These are phyloP conservation scores for Quadroppia sp. DNA, from an alignment of 2,888 invertebrate genomes.

Conservation along the genomic window DNA sequence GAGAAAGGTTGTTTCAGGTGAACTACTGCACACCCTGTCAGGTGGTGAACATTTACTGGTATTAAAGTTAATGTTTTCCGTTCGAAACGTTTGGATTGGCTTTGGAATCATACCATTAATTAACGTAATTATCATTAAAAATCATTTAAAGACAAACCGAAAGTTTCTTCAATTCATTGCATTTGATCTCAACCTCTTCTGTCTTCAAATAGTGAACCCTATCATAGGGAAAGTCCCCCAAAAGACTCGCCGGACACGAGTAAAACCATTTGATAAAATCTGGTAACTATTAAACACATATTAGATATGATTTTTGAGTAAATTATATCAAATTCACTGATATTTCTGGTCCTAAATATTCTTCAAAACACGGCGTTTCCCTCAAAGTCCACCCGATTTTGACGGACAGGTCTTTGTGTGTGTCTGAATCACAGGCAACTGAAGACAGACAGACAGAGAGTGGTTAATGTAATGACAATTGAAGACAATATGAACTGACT, in stretches of 20 bases:
- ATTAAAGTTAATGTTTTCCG: not conserved
- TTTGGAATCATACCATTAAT: not conserved
- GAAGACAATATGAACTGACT: conserved; percentile 40
- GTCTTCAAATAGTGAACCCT: conserved; percentile 42
- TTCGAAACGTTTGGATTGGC: not conserved
- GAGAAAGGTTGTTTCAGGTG: not conserved
- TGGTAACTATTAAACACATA: conserved; percentile 40
- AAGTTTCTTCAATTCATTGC: conserved; percentile 40
- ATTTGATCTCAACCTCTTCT: conserved; percentile 37
- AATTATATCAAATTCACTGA: conserved; percentile 38
- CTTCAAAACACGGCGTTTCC: conserved; percentile 48
- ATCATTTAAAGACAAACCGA: conserved; percentile 24
- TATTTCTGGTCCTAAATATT: conserved; percentile 46
- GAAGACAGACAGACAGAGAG: not conserved
- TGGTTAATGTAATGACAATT: not conserved
- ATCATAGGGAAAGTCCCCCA: conserved; percentile 43
- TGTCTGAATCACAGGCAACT: conserved; percentile 46
- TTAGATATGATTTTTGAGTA: not conserved
- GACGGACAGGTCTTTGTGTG: conserved; percentile 40
- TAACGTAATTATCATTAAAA: not conserved
- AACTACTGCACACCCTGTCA: conserved; percentile 3
- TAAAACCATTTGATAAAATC: conserved; percentile 44
- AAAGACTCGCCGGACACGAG: conserved; percentile 42
- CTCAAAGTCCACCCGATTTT: conserved; percentile 46
- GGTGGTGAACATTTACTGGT: not conserved